Evolutionary conservation across 2,888 invertebrate genomes (phyloP).

Genomic region (Athalia cordata): DNA sequence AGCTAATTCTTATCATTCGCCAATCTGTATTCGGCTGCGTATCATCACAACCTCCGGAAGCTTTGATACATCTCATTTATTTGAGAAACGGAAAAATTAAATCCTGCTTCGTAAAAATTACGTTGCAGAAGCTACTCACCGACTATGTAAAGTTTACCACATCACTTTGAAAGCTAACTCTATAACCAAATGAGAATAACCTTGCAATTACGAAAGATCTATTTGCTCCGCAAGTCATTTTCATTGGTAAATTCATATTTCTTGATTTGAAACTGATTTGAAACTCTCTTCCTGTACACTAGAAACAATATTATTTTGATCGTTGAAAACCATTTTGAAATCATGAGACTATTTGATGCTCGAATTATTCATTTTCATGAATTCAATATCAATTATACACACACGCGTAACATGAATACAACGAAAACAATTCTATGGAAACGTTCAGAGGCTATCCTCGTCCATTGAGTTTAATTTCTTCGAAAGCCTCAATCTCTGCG

Average conservation of each 20-base stretch:
- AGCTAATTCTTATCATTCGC: not conserved
- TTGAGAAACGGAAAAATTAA: conserved; percentile 3
- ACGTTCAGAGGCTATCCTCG: not conserved
- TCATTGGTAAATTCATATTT: too few species aligned
- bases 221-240: not conserved
- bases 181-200: conserved; percentile 25
- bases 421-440: not conserved
- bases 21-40: not conserved
- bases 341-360: conserved; percentile 1
- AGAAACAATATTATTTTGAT: not conserved
- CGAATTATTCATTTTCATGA: not conserved
- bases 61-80: not conserved
- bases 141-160: not conserved
- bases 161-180: not conserved
- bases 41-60: not conserved
- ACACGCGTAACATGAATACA: not conserved
- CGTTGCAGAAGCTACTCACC: not conserved
- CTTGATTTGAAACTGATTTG: too few species aligned
- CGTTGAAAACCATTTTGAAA: conserved; percentile 16
- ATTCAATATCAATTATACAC: not conserved
- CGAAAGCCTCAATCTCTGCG: not conserved
- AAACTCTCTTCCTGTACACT: too few species aligned
- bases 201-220: not conserved
- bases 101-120: not conserved
- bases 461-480: not conserved